Conservation (phyloP, 2,888 invertebrate genomes). For the Crossocerus cetratus region DNA sequence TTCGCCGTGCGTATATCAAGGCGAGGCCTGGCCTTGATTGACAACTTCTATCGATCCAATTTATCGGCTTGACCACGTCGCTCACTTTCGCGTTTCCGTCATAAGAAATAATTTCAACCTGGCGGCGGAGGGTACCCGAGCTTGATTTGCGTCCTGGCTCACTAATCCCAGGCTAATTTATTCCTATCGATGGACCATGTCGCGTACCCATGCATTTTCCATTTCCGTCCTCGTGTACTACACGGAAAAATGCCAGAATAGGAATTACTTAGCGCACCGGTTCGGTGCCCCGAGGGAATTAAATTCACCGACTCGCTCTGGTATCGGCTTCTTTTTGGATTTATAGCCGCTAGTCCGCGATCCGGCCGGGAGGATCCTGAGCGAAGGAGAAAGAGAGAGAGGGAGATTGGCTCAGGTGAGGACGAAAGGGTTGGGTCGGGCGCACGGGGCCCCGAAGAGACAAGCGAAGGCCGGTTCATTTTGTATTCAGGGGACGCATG, state of each 20-base stretch:
- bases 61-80: slow-evolving; percentile 28
- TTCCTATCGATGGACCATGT: slow-evolving; percentile 28
- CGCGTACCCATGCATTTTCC: too few relatives aligned
- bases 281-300: too few relatives aligned
- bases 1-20: slow-evolving; percentile 51
- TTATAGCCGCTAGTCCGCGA: too few relatives aligned
- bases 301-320: too few relatives aligned
- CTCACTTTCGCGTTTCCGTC: slow-evolving; percentile 16
- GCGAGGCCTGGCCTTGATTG: slow-evolving; percentile 57
- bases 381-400: neutral
- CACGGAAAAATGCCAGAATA: too few relatives aligned
- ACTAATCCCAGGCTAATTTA: neutral
- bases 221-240: too few relatives aligned
- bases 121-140: neutral
- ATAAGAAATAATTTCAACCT: slow-evolving; percentile 15
- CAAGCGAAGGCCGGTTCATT: slow-evolving; percentile 66
- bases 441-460: slow-evolving; percentile 38
- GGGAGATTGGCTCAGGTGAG: slow-evolving; percentile 23
- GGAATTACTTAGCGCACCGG: too few relatives aligned
- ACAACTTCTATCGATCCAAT: slow-evolving; percentile 45
- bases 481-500: slow-evolving; percentile 76
- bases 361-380: neutral
- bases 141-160: neutral
- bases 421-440: slow-evolving; percentile 37
- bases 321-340: too few relatives aligned